These are phyloP conservation scores for Ciconia stormi DNA, from an alignment of 2,113 vertebrate genomes.

Conservation along the genomic window DNA sequence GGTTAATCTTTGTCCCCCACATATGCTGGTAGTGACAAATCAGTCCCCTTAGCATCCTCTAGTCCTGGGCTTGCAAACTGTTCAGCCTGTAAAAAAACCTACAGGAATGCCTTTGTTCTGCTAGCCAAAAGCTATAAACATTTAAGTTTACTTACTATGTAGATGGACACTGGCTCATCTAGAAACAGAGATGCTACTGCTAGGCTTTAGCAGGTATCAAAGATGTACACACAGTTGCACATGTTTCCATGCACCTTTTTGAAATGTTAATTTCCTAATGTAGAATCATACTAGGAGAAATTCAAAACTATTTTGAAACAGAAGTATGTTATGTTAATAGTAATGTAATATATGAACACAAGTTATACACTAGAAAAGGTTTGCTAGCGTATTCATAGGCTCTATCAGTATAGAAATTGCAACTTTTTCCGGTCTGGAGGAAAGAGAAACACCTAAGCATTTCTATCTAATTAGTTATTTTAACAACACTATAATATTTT, in stretches of 20 bases:
- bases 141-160: neutral
- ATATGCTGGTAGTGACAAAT: neutral
- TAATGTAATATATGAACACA: neutral
- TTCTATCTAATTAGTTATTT: neutral
- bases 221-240: neutral
- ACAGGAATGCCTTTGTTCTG: neutral
- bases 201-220: neutral
- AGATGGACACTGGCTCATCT: fast-evolving
- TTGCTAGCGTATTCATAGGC: neutral
- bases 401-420: neutral
- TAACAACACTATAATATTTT: neutral
- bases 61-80: neutral
- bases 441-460: neutral
- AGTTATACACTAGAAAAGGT: neutral
- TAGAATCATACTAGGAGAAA: neutral
- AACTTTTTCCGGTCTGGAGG: neutral
- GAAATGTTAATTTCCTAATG: neutral
- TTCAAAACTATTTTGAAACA: neutral
- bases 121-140: neutral
- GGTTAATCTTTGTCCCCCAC: neutral
- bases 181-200: fast-evolving
- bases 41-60: neutral
- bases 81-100: neutral
- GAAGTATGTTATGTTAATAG: neutral
- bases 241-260: neutral